These are phyloP conservation scores for Stomorhina lunata DNA, from an alignment of 2,888 invertebrate species.

Conservation along the genomic window DNA sequence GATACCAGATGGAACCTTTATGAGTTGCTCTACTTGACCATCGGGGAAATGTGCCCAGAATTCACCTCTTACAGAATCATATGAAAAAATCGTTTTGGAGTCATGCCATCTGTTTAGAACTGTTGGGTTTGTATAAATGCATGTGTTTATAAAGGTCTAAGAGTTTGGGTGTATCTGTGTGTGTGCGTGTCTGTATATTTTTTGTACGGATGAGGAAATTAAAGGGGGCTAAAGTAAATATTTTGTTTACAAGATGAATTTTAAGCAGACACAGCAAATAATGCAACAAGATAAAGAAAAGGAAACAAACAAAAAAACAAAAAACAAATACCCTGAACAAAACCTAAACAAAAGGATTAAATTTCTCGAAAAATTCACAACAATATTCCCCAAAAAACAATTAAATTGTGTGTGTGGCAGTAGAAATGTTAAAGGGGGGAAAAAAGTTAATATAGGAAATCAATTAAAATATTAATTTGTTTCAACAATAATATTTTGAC, in stretches of 20 bases:
- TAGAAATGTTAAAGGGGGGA: neutral
- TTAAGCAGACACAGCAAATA: conserved; percentile 67
- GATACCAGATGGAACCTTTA: too few species aligned
- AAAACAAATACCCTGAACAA: conserved; percentile 4
- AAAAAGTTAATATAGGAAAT: neutral
- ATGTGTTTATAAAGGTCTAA: neutral
- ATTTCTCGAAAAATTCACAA: neutral
- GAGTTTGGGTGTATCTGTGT: neutral
- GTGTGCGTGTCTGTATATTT: too few species aligned
- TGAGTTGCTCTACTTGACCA: too few species aligned
- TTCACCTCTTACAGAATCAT: too few species aligned
- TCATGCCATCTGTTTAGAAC: too few species aligned
- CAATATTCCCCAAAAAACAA: neutral
- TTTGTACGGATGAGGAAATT: conserved; percentile 15
- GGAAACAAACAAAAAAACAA: conserved; percentile 37
- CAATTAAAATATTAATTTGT: conserved; percentile 23
- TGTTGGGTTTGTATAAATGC: too few species aligned
- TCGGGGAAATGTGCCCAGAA: too few species aligned
- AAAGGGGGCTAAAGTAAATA: conserved; percentile 66
- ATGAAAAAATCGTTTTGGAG: too few species aligned
- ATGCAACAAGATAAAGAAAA: conserved; percentile 31
- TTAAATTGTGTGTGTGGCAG: neutral
- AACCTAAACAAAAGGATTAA: conserved; percentile 30
- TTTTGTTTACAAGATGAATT: conserved; percentile 69
- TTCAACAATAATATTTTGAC: conserved; percentile 32